phyloP scores from a whole-genome alignment of 1,140 invertebrate species.

The Oryctes rhinoceros region DNA sequence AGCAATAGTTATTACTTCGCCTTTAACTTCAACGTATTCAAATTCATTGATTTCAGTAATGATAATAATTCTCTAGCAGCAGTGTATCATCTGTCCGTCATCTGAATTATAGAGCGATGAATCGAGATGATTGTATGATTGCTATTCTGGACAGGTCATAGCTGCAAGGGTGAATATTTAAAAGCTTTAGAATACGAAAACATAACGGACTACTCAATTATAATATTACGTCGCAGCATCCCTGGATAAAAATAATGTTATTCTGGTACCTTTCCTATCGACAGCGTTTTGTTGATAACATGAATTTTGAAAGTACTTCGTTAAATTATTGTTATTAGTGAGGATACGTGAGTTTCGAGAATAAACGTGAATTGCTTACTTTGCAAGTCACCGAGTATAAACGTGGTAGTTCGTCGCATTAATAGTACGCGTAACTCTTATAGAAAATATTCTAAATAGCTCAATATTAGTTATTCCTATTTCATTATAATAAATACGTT shows the following conservation, averaged over 20 bases:
- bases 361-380: conserved; percentile 3
- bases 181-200: neutral
- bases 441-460: neutral
- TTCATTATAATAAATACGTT: neutral
- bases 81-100: conserved; percentile 5
- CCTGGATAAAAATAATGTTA: neutral
- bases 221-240: neutral
- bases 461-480: neutral
- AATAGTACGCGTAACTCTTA: neutral
- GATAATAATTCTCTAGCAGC: neutral
- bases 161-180: conserved; percentile 14
- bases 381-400: neutral
- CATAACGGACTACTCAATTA: neutral
- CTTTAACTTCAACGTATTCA: neutral
- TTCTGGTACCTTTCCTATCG: neutral
- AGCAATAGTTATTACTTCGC: neutral
- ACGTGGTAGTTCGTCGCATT: neutral
- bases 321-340: conserved; percentile 9
- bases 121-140: conserved; percentile 5
- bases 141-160: neutral
- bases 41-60: neutral
- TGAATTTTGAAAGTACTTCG: neutral
- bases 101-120: conserved; percentile 18
- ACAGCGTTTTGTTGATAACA: neutral
- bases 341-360: neutral